These are phyloP conservation scores for Rhodophaea formosa DNA, from an alignment of 2,888 invertebrate genomes.

Conservation along the genomic window DNA sequence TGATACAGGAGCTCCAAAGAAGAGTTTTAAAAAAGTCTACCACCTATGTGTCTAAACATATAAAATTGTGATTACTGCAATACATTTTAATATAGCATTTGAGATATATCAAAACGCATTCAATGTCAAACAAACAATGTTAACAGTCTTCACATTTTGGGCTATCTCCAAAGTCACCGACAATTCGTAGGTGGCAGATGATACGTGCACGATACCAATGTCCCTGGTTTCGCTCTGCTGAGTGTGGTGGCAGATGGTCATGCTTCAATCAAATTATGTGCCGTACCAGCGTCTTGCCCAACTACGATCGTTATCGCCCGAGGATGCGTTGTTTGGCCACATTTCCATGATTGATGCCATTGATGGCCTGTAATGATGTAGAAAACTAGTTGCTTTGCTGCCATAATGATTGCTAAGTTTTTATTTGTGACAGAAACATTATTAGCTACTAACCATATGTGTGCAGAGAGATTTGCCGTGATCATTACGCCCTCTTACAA, in stretches of 20 bases:
- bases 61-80: no score
- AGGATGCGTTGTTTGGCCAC: slow-evolving; percentile 11
- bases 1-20: no score
- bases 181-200: slow-evolving; percentile 10
- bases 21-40: no score
- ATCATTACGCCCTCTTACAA: neutral
- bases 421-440: neutral
- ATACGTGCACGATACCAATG: slow-evolving; percentile 10
- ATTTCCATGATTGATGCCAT: slow-evolving; percentile 6
- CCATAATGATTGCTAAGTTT: neutral
- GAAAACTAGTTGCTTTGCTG: neutral
- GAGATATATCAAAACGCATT: neutral
- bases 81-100: neutral
- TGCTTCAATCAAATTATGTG: slow-evolving; percentile 15
- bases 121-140: neutral
- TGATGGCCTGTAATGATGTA: slow-evolving; percentile 3
- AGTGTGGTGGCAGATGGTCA: slow-evolving; percentile 7
- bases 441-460: neutral
- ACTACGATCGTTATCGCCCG: slow-evolving; percentile 9
- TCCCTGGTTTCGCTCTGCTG: slow-evolving; percentile 5
- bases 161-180: neutral
- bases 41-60: no score
- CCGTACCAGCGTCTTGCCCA: slow-evolving; percentile 11
- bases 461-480: no score
- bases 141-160: neutral